phyloP scores from a whole-genome alignment of 2,888 invertebrate species.

The Schrankia costaestrigalis region DNA sequence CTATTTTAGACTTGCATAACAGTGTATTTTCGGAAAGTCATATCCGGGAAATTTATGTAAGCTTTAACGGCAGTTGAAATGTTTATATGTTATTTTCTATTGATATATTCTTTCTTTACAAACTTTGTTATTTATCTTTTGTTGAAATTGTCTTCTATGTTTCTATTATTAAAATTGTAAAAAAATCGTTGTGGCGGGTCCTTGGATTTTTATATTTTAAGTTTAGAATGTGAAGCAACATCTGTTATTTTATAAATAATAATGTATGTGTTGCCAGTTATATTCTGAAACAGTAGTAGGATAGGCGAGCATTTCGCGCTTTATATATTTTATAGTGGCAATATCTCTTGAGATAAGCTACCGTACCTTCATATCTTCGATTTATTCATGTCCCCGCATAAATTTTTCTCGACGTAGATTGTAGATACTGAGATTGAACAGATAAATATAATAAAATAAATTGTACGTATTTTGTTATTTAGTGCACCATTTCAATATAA shows the following conservation, averaged over 20 bases:
- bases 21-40: slow-evolving; percentile 21
- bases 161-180: too few species aligned
- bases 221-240: slow-evolving; percentile 20
- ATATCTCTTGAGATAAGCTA: slow-evolving; percentile 70
- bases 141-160: too few species aligned
- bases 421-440: slow-evolving; percentile 36
- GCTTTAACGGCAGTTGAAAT: too few species aligned
- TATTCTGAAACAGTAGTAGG: slow-evolving; percentile 35
- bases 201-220: slow-evolving; percentile 19
- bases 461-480: too few species aligned
- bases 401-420: slow-evolving; percentile 54
- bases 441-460: slow-evolving; percentile 3
- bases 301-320: slow-evolving; percentile 41
- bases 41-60: slow-evolving; percentile 21
- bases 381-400: slow-evolving; percentile 75
- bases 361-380: slow-evolving; percentile 67
- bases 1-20: slow-evolving; percentile 36
- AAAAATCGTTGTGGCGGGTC: too few species aligned
- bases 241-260: slow-evolving; percentile 35
- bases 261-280: slow-evolving; percentile 39
- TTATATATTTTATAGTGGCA: slow-evolving; percentile 64
- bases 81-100: too few species aligned
- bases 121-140: too few species aligned
- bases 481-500: too few species aligned
- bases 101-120: too few species aligned